A percentile compares a stretch with the other conserved stretches of the same genome.
phyloP scores from a whole-genome alignment of 2,113 vertebrate species.

The Neopipo cinnamomea region DNA sequence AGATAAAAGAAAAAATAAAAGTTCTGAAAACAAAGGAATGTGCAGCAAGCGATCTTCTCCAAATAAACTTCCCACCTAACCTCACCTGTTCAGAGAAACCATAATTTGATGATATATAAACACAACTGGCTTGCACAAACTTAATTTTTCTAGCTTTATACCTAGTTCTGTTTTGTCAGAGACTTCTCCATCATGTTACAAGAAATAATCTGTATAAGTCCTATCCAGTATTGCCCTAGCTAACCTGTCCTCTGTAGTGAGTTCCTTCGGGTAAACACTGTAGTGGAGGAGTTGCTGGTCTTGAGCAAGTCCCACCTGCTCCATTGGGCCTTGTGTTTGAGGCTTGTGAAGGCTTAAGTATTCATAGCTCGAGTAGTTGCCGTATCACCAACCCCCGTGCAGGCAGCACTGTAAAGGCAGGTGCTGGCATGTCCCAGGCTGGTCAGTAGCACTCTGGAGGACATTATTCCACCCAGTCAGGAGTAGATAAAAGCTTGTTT shows the following conservation, averaged over 20 bases:
- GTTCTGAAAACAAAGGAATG: not conserved
- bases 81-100: not conserved
- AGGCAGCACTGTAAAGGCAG: not conserved
- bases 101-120: not conserved
- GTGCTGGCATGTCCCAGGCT: not conserved
- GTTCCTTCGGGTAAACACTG: not conserved
- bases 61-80: not conserved
- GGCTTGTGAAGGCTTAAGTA: not conserved
- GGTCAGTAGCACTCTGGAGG: not conserved
- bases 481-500: not conserved
- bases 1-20: not conserved
- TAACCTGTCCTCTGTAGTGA: not conserved
- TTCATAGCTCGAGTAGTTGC: not conserved
- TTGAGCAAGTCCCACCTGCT: not conserved
- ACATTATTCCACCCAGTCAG: not conserved
- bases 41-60: not conserved
- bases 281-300: not conserved
- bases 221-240: not conserved
- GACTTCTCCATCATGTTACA: not conserved
- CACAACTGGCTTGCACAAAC: not conserved
- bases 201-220: not conserved
- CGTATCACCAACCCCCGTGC: fast-evolving
- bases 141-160: not conserved
- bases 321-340: not conserved
- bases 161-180: not conserved